Base-by-base conservation (phyloP, 2,797 vertebrate species). In the Onychomys arenicola region DNA sequence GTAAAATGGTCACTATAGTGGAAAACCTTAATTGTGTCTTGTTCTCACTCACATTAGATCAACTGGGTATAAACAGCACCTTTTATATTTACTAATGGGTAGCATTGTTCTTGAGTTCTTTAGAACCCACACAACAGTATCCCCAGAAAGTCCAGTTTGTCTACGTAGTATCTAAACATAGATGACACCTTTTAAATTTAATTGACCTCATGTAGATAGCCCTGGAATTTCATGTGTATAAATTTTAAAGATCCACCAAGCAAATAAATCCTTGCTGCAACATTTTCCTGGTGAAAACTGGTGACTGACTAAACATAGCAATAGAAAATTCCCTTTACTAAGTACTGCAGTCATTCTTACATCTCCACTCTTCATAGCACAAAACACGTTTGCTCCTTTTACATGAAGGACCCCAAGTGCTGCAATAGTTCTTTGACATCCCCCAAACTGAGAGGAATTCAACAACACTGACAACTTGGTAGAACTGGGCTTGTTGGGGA, bases 141-240 rank as follows among this genome's bases (percentile, higher is more conserved):
- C 19, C 6, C 4, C 14, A 82, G 16, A 78, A 77, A 86, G 4
- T 1, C 23, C 67, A 34, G 4, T 27, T n/a, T 69, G 2, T 17
- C 19, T 71, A 29, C 0, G 12, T 1, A 21, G 11, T 63, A 9
- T 55, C 29, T 29, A 2, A 65, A 27, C 4, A 84, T 0, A 90
- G 13, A 13, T 67, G 12, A 2, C 32, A 73, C 6, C 3, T 11
- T 49, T 10, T 32, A 46, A 43, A 25, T 91, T 8, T 52, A 61
- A 94, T 76, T 77, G 82, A 27, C 17, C 63, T 29, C 5, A 6
- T 85, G 67, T 55, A 76, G 27, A 40, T 75, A 86, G 57, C 9
- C 23, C 19, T 95, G 6, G 55, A 91, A 86, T 89, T 94, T 93
- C 84, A 73, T 46, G 40, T 90, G 21, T 34, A 81, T 32, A 75